Percentiles rank a stretch among this genome's conserved stretches.
phyloP scores from a whole-genome alignment of 2,888 invertebrate genomes.

The Syritta pipiens region DNA sequence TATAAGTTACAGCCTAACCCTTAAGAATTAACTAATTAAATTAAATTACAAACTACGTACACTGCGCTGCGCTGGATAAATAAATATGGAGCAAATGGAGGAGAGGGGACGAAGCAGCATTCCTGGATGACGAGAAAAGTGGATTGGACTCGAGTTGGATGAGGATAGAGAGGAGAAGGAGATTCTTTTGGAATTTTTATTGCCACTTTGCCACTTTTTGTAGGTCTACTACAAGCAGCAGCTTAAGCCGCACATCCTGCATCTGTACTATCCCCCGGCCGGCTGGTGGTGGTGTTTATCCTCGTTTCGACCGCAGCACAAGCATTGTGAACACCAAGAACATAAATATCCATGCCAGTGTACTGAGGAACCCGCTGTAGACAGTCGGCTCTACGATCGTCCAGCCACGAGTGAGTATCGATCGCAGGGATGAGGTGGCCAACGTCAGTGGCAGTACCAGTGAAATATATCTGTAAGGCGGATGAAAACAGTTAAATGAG shows the following conservation, averaged over 20 bases:
- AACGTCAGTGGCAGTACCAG: constrained; percentile 91
- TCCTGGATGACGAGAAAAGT: constrained; percentile 34
- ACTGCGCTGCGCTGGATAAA: constrained; percentile 68
- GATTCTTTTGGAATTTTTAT: constrained; percentile 14
- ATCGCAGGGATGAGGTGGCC: constrained; percentile 94
- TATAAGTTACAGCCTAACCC: constrained; percentile 67
- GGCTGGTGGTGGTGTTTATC: constrained; percentile 80
- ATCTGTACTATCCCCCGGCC: constrained; percentile 12
- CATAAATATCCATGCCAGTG: constrained; percentile 90
- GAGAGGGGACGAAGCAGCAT: constrained; percentile 54
- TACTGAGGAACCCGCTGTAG: constrained; percentile 92
- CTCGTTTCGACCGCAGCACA: constrained; percentile 89
- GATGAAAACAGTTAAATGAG: not conserved
- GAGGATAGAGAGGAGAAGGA: constrained; percentile 10
- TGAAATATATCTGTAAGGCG: constrained; percentile 83
- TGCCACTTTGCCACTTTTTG: constrained; percentile 35
- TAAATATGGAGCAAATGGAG: constrained; percentile 67
- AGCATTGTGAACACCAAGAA: constrained; percentile 90
- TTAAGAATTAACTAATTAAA: constrained; percentile 62
- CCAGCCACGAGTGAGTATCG: constrained; percentile 94
- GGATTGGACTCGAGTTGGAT: constrained; percentile 22
- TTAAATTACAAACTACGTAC: constrained; percentile 63
- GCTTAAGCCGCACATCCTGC: constrained; percentile 23
- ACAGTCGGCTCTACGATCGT: constrained; percentile 88
- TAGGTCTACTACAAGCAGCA: constrained; percentile 24